Evolutionary conservation across 2,888 invertebrate genomes (phyloP).

Genomic region (Cyrtodaria siliqua): DNA sequence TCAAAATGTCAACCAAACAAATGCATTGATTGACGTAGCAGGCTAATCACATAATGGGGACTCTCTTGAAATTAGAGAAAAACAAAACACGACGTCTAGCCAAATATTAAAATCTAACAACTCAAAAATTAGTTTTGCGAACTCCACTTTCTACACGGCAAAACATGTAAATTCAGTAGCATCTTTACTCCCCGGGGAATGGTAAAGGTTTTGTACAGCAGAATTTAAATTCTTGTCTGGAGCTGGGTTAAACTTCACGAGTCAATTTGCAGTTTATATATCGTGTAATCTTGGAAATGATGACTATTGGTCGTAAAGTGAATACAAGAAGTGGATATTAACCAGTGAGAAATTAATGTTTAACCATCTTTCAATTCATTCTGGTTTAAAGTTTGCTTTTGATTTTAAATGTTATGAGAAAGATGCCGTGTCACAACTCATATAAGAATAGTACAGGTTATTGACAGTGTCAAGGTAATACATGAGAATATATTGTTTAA

Average conservation of each 20-base stretch:
- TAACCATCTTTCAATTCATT: constrained; percentile 17
- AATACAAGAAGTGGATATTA: constrained; percentile 53
- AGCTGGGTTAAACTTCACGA: constrained; percentile 42
- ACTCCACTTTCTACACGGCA: too few species aligned
- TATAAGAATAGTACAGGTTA: constrained; percentile 42
- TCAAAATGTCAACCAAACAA: too few species aligned
- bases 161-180: too few species aligned
- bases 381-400: constrained; percentile 37
- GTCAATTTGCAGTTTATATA: constrained; percentile 29
- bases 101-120: too few species aligned
- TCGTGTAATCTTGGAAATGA: constrained; percentile 39
- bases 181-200: constrained; percentile 21
- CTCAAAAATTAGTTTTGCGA: too few species aligned
- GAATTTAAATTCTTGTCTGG: constrained; percentile 34
- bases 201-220: constrained; percentile 42
- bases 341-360: constrained; percentile 21
- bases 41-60: too few species aligned
- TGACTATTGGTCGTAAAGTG: constrained; percentile 46
- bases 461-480: constrained; percentile 19
- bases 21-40: too few species aligned
- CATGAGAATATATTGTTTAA: constrained; percentile 24
- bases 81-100: too few species aligned
- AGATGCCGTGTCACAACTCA: constrained; percentile 15
- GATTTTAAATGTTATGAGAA: constrained; percentile 38
- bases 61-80: too few species aligned